Conservation (phyloP, 1,140 invertebrate species). For the Cyrtorhinus lividipennis region DNA sequence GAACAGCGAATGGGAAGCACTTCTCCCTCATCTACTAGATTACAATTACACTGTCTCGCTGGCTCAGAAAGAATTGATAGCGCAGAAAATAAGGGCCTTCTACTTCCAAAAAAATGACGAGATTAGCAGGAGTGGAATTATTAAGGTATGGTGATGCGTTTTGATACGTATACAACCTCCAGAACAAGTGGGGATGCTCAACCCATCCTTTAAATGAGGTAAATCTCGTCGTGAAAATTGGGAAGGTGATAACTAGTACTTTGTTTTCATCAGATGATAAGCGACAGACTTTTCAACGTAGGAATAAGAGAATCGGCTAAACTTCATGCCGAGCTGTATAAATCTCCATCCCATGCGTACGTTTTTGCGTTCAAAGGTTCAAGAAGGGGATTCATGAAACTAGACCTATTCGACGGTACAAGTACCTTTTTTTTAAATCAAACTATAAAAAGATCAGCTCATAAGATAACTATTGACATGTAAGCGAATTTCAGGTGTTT, state of each 20-base stretch:
- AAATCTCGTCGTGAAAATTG: too few species aligned
- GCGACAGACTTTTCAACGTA: conserved; percentile 24
- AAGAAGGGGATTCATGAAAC: neutral
- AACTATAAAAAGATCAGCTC: neutral
- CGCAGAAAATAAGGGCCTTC: conserved; percentile 21
- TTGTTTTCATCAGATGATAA: conserved; percentile 24
- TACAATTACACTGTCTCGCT: conserved; percentile 23
- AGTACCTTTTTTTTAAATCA: neutral
- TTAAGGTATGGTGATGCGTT: too few species aligned
- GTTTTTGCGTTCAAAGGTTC: neutral
- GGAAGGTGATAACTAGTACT: too few species aligned
- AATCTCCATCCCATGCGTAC: neutral
- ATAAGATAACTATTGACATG: neutral
- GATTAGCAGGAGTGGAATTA: too few species aligned
- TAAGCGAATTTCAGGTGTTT: conserved; percentile 10
- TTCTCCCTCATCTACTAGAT: conserved; percentile 25
- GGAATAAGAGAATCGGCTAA: conserved; percentile 22
- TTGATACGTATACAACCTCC: too few species aligned
- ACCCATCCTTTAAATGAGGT: too few species aligned
- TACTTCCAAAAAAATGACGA: conserved; percentile 19
- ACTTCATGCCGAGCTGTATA: conserved; percentile 19
- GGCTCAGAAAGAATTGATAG: conserved; percentile 12
- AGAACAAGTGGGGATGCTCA: too few species aligned
- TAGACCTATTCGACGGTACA: neutral
- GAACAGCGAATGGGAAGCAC: conserved; percentile 20